Conservation (phyloP, 2,797 vertebrate genomes). For the Mico argentatus region DNA sequence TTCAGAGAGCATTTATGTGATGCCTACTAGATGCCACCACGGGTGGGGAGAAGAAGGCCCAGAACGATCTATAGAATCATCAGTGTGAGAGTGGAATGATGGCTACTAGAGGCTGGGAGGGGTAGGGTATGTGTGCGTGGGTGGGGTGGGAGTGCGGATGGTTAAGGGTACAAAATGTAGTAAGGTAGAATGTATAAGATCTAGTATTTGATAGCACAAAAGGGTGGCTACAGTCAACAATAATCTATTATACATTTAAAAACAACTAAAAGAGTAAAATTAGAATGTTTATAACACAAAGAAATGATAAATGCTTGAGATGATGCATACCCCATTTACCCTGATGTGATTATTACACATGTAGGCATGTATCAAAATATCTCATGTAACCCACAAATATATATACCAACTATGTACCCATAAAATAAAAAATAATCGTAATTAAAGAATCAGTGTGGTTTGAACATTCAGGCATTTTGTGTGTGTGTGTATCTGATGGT, state of each 20-base stretch:
- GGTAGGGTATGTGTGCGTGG: not conserved
- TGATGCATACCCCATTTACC: not conserved
- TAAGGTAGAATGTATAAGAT: not conserved
- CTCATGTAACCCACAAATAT: not conserved
- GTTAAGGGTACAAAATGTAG: not conserved
- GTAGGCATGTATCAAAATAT: not conserved
- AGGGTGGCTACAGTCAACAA: not conserved
- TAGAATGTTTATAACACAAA: not conserved
- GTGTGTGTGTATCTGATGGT: not conserved
- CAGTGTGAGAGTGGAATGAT: not conserved
- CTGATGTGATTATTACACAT: not conserved
- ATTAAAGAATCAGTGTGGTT: not conserved
- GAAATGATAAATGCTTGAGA: not conserved
- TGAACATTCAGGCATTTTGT: not conserved
- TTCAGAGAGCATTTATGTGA: not conserved
- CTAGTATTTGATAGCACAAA: not conserved
- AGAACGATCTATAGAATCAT: not conserved
- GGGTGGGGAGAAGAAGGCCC: rapidly evolving
- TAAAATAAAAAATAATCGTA: not conserved
- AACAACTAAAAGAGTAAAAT: not conserved
- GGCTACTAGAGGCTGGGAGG: not conserved
- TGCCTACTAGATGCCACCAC: not conserved
- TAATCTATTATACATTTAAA: not conserved
- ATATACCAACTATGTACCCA: not conserved
- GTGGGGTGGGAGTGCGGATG: not conserved